Base-by-base conservation (phyloP, 2,113 vertebrate genomes). In the Xyrauchen texanus region DNA sequence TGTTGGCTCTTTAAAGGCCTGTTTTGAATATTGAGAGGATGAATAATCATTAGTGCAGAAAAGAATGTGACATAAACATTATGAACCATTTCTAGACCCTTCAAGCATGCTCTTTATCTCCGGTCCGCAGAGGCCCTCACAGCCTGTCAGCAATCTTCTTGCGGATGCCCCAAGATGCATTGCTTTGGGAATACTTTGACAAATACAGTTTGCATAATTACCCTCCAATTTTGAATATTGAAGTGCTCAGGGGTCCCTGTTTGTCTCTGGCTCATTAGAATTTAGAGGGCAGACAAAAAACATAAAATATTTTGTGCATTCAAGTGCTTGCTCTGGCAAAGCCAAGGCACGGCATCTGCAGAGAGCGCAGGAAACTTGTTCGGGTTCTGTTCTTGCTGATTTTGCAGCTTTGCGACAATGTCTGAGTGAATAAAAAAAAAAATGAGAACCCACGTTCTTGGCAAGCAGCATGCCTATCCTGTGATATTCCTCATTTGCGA, bases 161-260 rank as follows among this genome's bases (percentile, higher is more conserved):
- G 67, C 69, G 68, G 62, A 76, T 83, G 61, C 80, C 81, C 49
- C 57, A 79, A 81, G 81, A 80, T 51, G 47, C 68, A 15, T 61
- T 51, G 62, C 74, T 51, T 3, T 72, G 78, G 72, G 82, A 85
- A 81, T 82, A 84, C 72, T 83, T 83, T 84, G 80, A 81, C 76
- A 81, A 83, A 83, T 83, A 64, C 65, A 67, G 81, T 86, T 77
- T 83, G 70, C 84, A 85, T 86, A 85, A 85, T 88, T 84, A 82
- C 57, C 74, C 44, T 75, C 51, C 46, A 6, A 79, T 80, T 71
- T 81, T 81, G 57, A 87, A 74, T 71, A 81, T 78, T 76, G 7
- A 71, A 83, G 66, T 65, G 75, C 82, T 71, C 60, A 64, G 60
- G 71, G 66, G 71, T 85, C 79, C 77, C 66, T 34, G 49, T 77